Base-by-base conservation (phyloP, 53 echinoderm and acorn worm species). In the Echinarachnius parma region DNA sequence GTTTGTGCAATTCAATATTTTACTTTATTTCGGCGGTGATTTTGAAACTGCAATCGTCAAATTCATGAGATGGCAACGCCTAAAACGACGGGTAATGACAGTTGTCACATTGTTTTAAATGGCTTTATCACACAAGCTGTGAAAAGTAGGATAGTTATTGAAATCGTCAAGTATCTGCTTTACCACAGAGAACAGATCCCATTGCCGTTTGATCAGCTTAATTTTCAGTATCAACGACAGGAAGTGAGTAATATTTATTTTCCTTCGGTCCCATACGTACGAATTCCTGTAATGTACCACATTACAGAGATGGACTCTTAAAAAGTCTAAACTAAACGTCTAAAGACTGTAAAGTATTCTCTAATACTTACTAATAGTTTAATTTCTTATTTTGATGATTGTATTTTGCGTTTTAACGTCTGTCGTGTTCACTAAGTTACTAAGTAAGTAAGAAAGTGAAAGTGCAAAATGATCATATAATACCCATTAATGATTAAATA, bases 111-210 rank as follows among this genome's bases (percentile, higher is more conserved):
- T 31, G 15, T 30, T 23, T 60, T 91, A 24, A 54, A 76, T 37
- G 91, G 91, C 27, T 66, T 66, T 48, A 78, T 91, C 26, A 78
- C 91, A 0, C 80, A 84, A 42, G 76, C 75, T 32, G 59, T 83
- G 7, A 78, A 83, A 29, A 80, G 81, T 61, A 80, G 59, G 36
- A 62, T 86, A 26, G 82, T 89, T 10, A 72, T 78, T 28, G 95
- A 95, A 33, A 80, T 87, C 5, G 9, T 95, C 22, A 95, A 95
- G 77, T 84, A 87, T 75, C 79, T 95, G 5, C 64, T 95, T 42
- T 90, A 85, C 62, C 95, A 95, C 34, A 79, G 95, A 61, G 82
- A 95, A 49, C 95, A 95, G 76, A 95, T 95, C 46, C 95, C 90
- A n/a, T 30, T 94, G 79, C 81, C 90, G 10, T 90, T 66, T 67